phyloP scores from a whole-genome alignment of 2,888 invertebrate species.

The Hemicrepidius hirtus region DNA sequence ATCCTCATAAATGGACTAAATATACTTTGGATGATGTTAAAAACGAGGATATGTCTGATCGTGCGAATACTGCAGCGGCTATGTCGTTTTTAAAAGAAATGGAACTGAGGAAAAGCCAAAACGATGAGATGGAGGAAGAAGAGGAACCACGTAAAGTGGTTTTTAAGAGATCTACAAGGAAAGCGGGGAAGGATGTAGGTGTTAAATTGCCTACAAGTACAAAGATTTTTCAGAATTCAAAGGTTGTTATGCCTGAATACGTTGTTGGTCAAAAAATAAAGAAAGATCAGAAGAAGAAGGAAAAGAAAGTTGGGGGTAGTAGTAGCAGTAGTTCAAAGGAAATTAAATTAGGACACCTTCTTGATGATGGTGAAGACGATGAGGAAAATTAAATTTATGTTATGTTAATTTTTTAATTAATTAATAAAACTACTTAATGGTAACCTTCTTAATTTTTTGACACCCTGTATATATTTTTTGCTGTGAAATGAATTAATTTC shows the following conservation, averaged over 20 bases:
- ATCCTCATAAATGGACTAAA: constrained; percentile 89
- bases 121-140: constrained; percentile 43
- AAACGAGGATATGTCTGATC: constrained; percentile 85
- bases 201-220: constrained; percentile 48
- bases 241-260: constrained; percentile 89
- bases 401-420: no score
- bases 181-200: constrained; percentile 50
- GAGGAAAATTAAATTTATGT: neutral
- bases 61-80: constrained; percentile 85
- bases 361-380: constrained; percentile 71
- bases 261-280: constrained; percentile 80
- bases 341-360: constrained; percentile 76
- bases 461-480: no score
- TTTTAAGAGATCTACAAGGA: constrained; percentile 63
- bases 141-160: constrained; percentile 60
- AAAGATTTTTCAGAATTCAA: constrained; percentile 78
- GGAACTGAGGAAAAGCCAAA: constrained; percentile 73
- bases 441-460: no score
- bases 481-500: no score
- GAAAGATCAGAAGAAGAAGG: constrained; percentile 72
- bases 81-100: constrained; percentile 83
- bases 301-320: constrained; percentile 46
- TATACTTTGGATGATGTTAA: constrained; percentile 87
- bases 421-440: no score
- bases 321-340: constrained; percentile 61